These are phyloP conservation scores for Eretmocerus hayati DNA, from an alignment of 2,888 invertebrate species.

Conservation along the genomic window DNA sequence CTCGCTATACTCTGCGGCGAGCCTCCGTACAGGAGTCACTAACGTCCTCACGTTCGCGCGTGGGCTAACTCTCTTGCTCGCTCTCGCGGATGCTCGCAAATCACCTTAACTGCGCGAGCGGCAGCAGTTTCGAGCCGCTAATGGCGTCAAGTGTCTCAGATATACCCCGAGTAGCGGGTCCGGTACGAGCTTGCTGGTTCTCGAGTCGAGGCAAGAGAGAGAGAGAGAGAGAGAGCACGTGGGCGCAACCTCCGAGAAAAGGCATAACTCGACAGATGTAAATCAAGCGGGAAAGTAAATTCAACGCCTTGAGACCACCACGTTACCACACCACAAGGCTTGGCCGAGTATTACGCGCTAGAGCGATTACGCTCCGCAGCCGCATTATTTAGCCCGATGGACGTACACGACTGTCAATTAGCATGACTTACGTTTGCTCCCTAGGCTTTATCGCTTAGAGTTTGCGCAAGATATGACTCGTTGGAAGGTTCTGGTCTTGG, in stretches of 20 bases:
- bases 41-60: neutral
- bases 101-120: slow-evolving; percentile 44
- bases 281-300: slow-evolving; percentile 19
- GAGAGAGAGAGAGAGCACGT: slow-evolving; percentile 5
- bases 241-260: slow-evolving; percentile 13
- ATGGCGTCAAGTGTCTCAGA: slow-evolving; percentile 45
- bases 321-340: too few species aligned
- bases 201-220: too few species aligned
- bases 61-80: neutral
- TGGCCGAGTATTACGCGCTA: neutral
- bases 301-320: slow-evolving; percentile 3
- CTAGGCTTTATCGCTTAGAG: too few species aligned
- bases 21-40: too few species aligned
- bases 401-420: slow-evolving; percentile 13
- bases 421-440: neutral
- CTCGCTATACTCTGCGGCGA: too few species aligned
- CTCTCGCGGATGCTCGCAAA: slow-evolving; percentile 41
- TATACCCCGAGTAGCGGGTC: slow-evolving; percentile 30
- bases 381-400: slow-evolving; percentile 17
- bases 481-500: too few species aligned
- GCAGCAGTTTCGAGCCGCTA: slow-evolving; percentile 45
- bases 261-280: slow-evolving; percentile 21
- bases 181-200: neutral
- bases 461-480: too few species aligned
- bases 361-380: slow-evolving; percentile 9